A percentile compares a stretch with the other conserved stretches of the same genome.
phyloP scores from a whole-genome alignment of 2,888 invertebrate species.

The Chouioia cunea region DNA sequence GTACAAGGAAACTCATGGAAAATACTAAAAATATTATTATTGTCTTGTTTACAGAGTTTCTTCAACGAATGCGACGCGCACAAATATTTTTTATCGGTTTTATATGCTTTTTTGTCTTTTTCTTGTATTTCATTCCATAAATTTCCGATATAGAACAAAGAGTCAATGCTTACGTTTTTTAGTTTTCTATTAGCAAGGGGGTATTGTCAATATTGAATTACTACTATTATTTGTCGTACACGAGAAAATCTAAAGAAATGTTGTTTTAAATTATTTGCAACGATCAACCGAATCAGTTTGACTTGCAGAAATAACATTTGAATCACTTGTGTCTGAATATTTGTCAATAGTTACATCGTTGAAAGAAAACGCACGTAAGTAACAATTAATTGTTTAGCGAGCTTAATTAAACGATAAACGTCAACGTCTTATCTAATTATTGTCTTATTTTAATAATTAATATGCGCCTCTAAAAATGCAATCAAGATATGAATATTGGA shows the following conservation, averaged over 20 bases:
- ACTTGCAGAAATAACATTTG: too few relatives aligned
- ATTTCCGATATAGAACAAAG: slow-evolving; percentile 3
- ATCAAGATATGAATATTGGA: not conserved
- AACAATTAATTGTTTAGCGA: not conserved
- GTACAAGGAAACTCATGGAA: slow-evolving; percentile 17
- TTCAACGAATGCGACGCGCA: slow-evolving; percentile 34
- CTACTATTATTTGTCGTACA: too few relatives aligned
- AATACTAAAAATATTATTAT: slow-evolving; percentile 32
- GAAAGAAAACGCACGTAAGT: not conserved
- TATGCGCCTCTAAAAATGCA: not conserved
- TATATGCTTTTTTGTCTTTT: slow-evolving; percentile 2
- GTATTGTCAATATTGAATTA: slow-evolving; percentile 31
- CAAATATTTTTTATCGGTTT: slow-evolving; percentile 20
- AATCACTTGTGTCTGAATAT: not conserved
- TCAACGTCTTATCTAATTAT: not conserved
- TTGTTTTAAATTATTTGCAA: too few relatives aligned
- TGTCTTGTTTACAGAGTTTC: slow-evolving; percentile 36
- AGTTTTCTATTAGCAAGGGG: slow-evolving; percentile 19
- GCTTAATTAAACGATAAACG: not conserved
- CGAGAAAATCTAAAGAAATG: too few relatives aligned
- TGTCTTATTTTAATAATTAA: not conserved
- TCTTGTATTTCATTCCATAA: slow-evolving; percentile 1
- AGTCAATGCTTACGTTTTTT: slow-evolving; percentile 19
- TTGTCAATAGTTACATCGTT: not conserved
- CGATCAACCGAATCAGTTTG: not conserved